These are phyloP conservation scores for Drosophila sucinea DNA, from an alignment of 1,140 invertebrate genomes.

Conservation along the genomic window DNA sequence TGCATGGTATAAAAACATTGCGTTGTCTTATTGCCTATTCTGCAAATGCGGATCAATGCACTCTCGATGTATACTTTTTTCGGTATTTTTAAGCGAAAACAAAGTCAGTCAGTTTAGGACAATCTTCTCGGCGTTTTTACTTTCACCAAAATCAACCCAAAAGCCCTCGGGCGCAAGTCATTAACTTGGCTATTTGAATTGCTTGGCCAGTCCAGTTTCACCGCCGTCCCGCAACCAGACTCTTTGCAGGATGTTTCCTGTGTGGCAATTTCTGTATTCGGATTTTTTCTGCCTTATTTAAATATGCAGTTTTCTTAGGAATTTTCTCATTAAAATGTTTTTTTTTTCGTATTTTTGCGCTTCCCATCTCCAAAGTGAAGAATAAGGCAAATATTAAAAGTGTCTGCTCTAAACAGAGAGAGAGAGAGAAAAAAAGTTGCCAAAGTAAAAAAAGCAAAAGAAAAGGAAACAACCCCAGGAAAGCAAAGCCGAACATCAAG, in stretches of 20 bases:
- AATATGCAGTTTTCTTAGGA: conserved; percentile 80
- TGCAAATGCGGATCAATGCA: conserved; percentile 54
- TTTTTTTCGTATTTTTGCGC: conserved; percentile 32
- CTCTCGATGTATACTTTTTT: conserved; percentile 39
- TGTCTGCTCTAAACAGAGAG: conserved; percentile 65
- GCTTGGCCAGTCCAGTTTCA: conserved; percentile 18
- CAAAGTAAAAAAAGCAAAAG: conserved; percentile 40
- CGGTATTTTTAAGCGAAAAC: neutral
- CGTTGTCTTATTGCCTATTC: too few species aligned
- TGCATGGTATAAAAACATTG: too few species aligned
- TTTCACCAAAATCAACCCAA: conserved; percentile 74
- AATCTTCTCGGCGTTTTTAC: conserved; percentile 40
- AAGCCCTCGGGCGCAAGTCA: conserved; percentile 71
- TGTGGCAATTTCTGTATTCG: conserved; percentile 45
- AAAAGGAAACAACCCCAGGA: conserved; percentile 54
- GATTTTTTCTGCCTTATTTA: conserved; percentile 57
- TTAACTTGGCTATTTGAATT: conserved; percentile 80
- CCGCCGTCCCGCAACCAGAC: neutral
- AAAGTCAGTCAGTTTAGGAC: conserved; percentile 6
- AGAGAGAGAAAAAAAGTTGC: too few species aligned
- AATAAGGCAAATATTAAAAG: conserved; percentile 78
- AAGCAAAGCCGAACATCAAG: conserved; percentile 31
- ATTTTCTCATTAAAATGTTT: conserved; percentile 77
- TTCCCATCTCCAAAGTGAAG: conserved; percentile 14
- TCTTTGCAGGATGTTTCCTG: conserved; percentile 62